Conservation (phyloP, 2,797 vertebrate genomes). For the Acanthiza pusilla region DNA sequence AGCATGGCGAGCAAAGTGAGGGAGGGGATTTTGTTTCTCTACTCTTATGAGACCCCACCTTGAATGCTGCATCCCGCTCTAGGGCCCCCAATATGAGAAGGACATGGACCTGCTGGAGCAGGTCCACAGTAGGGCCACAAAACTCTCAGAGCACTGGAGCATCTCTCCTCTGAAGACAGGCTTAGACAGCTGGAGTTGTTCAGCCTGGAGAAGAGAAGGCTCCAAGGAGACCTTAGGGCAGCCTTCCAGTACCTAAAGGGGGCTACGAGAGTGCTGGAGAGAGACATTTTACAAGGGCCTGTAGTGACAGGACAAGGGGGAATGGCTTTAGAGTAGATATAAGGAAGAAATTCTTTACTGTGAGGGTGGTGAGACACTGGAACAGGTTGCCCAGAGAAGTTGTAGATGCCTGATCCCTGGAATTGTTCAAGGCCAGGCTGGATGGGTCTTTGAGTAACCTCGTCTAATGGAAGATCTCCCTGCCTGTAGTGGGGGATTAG, state of each 20-base stretch:
- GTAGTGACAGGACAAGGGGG: neutral
- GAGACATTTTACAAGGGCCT: neutral
- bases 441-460: neutral
- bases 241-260: neutral
- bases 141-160: neutral
- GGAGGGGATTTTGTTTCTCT: neutral
- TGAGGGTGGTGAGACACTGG: neutral
- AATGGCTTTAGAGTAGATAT: neutral
- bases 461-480: neutral
- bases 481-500: neutral
- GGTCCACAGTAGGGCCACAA: neutral
- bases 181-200: neutral
- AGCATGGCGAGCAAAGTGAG: accelerated
- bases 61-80: neutral
- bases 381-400: neutral
- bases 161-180: neutral
- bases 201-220: neutral
- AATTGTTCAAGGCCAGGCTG: neutral
- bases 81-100: neutral
- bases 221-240: neutral
- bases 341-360: neutral
- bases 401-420: neutral
- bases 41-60: neutral
- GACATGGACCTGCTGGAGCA: neutral
- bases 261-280: neutral